These are phyloP conservation scores for Ctenoplectra terminalis DNA, from an alignment of 1,140 invertebrate species.

Conservation along the genomic window DNA sequence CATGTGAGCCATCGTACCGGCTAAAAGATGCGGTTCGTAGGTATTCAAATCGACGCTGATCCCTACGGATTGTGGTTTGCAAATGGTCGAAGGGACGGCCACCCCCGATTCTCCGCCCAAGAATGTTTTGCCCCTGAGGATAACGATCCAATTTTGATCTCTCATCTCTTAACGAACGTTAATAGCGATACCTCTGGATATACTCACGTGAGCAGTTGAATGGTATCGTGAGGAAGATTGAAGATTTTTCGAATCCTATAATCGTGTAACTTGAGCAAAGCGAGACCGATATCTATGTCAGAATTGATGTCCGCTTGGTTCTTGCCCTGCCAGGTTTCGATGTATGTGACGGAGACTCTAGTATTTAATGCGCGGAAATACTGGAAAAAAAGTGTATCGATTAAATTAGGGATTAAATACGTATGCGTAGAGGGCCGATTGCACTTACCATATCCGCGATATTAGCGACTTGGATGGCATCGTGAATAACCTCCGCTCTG, in stretches of 20 bases:
- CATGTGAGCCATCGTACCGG: constrained; percentile 97
- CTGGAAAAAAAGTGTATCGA: constrained; percentile 82
- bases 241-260: constrained; percentile 93
- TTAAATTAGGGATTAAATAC: not conserved
- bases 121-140: constrained; percentile 91
- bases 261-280: constrained; percentile 94
- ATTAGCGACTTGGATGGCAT: constrained; percentile 97
- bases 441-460: constrained; percentile 95
- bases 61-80: constrained; percentile 94
- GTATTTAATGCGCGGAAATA: constrained; percentile 97
- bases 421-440: too few relatives aligned
- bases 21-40: constrained; percentile 96
- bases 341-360: constrained; percentile 95
- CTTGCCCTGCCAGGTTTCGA: constrained; percentile 96
- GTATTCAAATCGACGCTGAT: constrained; percentile 96
- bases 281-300: constrained; percentile 92
- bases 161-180: not conserved
- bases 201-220: constrained; percentile 95
- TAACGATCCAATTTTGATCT: not conserved
- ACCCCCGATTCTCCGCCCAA: constrained; percentile 94
- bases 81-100: constrained; percentile 95
- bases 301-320: constrained; percentile 92
- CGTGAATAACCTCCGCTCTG: constrained; percentile 94
- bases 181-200: not conserved
- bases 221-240: constrained; percentile 93